Percentiles rank a stretch among this genome's conserved stretches.
Conservation (phyloP, 2,797 vertebrate genomes). For the Cephalopachus bancanus region DNA sequence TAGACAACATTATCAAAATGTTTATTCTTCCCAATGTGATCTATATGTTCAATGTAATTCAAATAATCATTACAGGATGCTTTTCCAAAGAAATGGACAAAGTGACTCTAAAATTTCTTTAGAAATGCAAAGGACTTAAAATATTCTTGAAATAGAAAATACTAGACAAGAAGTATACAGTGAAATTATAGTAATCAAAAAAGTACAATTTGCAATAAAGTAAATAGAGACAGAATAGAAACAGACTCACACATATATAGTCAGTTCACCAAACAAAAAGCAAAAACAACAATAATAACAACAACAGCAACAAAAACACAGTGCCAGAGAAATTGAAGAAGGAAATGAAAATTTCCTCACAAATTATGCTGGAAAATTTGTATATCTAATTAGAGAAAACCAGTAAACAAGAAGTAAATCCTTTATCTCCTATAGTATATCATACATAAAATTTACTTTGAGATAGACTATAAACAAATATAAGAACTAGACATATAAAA, state of each 20-base stretch:
- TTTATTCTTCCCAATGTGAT: neutral
- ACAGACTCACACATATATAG: neutral
- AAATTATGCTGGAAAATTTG: neutral
- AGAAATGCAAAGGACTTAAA: neutral
- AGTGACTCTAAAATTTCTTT: neutral
- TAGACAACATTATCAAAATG: neutral
- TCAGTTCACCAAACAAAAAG: neutral
- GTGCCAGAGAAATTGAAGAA: neutral
- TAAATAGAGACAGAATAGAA: neutral
- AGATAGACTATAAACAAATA: neutral
- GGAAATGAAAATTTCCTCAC: neutral
- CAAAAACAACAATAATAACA: too few relatives aligned
- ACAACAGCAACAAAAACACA: too few relatives aligned
- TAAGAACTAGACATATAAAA: neutral
- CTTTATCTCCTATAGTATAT: neutral
- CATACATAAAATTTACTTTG: neutral
- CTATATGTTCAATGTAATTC: neutral
- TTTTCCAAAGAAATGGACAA: neutral
- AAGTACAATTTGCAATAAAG: neutral
- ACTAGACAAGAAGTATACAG: neutral
- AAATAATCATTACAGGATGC: neutral
- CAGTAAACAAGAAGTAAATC: neutral
- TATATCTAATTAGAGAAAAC: neutral
- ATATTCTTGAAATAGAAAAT: neutral
- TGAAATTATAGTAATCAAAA: neutral